Evolutionary conservation across 92 coral and sea anemone species (phyloP), one percentile per base, ranked within the genome.

Genomic region (Epizoanthus stellaris): DNA sequence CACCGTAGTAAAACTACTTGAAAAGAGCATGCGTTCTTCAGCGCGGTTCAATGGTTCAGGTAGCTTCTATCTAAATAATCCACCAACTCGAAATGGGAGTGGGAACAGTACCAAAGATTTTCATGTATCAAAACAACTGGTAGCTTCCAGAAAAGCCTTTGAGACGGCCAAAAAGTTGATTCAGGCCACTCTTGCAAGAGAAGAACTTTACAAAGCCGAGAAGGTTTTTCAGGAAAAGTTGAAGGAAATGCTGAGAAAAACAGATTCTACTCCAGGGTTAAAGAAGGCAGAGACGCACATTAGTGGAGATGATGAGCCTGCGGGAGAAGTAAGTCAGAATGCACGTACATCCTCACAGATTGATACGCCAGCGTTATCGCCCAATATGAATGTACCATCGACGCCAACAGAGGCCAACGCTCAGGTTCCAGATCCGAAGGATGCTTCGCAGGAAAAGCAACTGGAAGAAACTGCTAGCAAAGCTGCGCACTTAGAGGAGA

Each of bases 401-500:
- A 62, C 71, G 12, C 71, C 88, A 45, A 75, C 83, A 43, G 83
- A 19, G 19, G 19, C 71, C 65, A 14, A 4, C 16, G 3, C 60
- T 21, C 67, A 82, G 66, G 75, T 8, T 7, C 36, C 67, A 3
- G 67, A 30, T 36, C 49, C 58, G 38, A 40, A 25, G 42, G 66
- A 19, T 57, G 67, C 73, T 73, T 40, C 66, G 34, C 91, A 17
- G 84, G 77, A 88, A 10, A 85, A 70, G 15, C 87, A 84, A 54
- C 77, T 87, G 10, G 90, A 91, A 74, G 86, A 94, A 59, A 89
- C 91, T 45, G 83, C 88, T 65, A 89, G 90, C 45, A 95, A 90
- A 59, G 98, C 98, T 3, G 98, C 98, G 3, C 98, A 94, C 74
- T 85, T 94, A 57, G 98, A 94, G 42, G 98, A 94, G 80, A 94